Evolutionary conservation across 2,888 invertebrate genomes (phyloP).

Genomic region (Syritta pipiens): DNA sequence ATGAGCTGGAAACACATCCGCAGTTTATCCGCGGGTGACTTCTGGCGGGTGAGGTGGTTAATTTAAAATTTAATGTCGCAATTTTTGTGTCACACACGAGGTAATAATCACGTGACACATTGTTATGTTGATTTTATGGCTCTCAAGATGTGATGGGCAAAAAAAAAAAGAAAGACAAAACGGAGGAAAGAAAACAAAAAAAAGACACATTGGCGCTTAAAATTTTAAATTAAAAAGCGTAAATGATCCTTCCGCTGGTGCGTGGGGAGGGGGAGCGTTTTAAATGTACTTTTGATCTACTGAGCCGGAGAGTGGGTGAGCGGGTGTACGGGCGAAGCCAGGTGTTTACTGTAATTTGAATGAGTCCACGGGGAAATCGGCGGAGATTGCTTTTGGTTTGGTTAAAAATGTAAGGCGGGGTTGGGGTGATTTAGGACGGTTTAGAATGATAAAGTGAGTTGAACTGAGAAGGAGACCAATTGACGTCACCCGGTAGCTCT

Average conservation of each 20-base stretch:
- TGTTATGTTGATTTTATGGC: conserved; percentile 68
- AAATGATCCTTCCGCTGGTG: not conserved
- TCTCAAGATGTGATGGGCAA: conserved; percentile 26
- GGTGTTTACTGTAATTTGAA: too few relatives aligned
- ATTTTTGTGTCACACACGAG: conserved; percentile 68
- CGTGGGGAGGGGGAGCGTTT: conserved; percentile 1
- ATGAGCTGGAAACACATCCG: too few relatives aligned
- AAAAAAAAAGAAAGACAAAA: not conserved
- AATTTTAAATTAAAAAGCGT: conserved; percentile 58
- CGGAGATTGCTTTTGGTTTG: too few relatives aligned
- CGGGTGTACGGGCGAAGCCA: too few relatives aligned
- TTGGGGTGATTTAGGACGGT: too few relatives aligned
- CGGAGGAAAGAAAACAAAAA: not conserved
- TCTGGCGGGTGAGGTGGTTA: conserved; percentile 56
- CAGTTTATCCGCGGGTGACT: too few relatives aligned
- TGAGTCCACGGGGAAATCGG: too few relatives aligned
- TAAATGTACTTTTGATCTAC: conserved; percentile 18
- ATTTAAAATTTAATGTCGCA: conserved; percentile 68
- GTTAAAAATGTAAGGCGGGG: too few relatives aligned
- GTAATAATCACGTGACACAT: conserved; percentile 69
- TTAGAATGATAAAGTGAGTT: too few relatives aligned
- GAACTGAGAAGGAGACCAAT: too few relatives aligned
- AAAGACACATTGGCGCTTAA: conserved; percentile 56
- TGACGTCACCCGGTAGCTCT: too few relatives aligned
- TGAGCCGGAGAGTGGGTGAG: too few relatives aligned